Evolutionary conservation across 2,113 vertebrate genomes (phyloP).

Genomic region (Romanogobio albipinnatus): DNA sequence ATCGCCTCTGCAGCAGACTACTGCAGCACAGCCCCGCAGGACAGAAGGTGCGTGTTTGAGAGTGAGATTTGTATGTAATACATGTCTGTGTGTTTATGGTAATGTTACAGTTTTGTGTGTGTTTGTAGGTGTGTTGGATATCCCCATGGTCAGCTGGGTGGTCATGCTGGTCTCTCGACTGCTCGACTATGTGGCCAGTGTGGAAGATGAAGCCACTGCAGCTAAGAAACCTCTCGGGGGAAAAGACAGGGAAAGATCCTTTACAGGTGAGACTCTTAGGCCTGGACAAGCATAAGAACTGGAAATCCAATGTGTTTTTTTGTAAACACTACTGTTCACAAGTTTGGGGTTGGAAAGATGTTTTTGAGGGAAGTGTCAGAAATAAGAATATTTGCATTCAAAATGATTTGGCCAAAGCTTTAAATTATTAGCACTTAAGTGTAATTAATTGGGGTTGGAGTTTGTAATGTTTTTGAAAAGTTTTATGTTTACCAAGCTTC

Average conservation of each 20-base stretch:
- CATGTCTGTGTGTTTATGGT: not conserved
- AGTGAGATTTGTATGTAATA: not conserved
- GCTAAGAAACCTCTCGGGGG: slow-evolving; percentile 91
- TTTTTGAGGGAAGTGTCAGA: not conserved
- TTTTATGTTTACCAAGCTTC: not conserved
- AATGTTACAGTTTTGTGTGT: not conserved
- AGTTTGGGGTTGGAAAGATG: not conserved
- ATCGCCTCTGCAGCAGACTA: slow-evolving; percentile 90
- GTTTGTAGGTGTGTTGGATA: slow-evolving; percentile 88
- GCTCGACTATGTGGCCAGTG: slow-evolving; percentile 94
- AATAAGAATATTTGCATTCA: no score
- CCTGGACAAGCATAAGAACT: not conserved
- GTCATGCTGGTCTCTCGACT: slow-evolving; percentile 97
- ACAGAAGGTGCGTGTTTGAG: slow-evolving; percentile 83
- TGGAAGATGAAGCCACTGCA: slow-evolving; percentile 93
- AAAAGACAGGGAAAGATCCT: slow-evolving; percentile 90
- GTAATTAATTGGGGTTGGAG: not conserved
- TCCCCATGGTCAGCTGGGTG: slow-evolving; percentile 99
- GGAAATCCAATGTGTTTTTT: not conserved
- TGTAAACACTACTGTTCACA: not conserved
- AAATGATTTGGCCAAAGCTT: no score
- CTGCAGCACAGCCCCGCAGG: slow-evolving; percentile 78
- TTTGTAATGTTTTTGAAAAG: not conserved
- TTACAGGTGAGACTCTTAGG: slow-evolving; percentile 78
- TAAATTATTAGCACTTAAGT: no score